Conservation (phyloP, 1,140 invertebrate species). For the Tyrophagus putrescentiae region DNA sequence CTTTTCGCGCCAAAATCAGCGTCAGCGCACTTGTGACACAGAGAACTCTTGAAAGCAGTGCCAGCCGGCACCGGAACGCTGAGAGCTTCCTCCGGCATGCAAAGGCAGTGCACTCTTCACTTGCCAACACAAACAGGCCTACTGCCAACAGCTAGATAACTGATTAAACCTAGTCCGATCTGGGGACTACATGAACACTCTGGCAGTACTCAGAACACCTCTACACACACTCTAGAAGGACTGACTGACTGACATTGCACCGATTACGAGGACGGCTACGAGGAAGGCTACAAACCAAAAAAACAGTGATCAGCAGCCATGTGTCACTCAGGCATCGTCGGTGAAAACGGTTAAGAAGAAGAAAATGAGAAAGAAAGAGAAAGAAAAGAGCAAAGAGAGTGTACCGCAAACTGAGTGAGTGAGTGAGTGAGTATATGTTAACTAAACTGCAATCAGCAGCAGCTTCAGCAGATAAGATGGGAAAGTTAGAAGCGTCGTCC, state of each 20-base stretch:
- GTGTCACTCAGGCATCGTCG: background rate
- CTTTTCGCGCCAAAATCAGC: too few species aligned
- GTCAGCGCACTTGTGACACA: too few species aligned
- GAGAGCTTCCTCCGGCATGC: too few species aligned
- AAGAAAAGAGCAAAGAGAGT: background rate
- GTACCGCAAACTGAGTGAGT: background rate
- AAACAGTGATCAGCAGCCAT: background rate
- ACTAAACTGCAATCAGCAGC: constrained; percentile 14
- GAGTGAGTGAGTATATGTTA: background rate
- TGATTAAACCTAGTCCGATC: too few species aligned
- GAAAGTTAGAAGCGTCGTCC: constrained; percentile 3
- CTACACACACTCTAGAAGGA: background rate
- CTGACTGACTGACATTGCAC: background rate
- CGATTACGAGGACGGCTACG: background rate
- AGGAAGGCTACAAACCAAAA: background rate
- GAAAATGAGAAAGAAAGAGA: background rate
- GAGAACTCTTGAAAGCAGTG: background rate
- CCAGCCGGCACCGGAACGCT: background rate
- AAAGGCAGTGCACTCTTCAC: too few species aligned
- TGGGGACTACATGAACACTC: too few species aligned
- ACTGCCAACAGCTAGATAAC: too few species aligned
- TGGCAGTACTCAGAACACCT: too few species aligned
- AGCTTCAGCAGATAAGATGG: constrained; percentile 3
- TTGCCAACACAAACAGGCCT: too few species aligned
- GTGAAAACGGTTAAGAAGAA: constrained; percentile 8